A percentile compares a stretch with the other conserved stretches of the same genome.
Conservation (phyloP, 2,888 invertebrate genomes). For the Malthinus flaveolus region DNA sequence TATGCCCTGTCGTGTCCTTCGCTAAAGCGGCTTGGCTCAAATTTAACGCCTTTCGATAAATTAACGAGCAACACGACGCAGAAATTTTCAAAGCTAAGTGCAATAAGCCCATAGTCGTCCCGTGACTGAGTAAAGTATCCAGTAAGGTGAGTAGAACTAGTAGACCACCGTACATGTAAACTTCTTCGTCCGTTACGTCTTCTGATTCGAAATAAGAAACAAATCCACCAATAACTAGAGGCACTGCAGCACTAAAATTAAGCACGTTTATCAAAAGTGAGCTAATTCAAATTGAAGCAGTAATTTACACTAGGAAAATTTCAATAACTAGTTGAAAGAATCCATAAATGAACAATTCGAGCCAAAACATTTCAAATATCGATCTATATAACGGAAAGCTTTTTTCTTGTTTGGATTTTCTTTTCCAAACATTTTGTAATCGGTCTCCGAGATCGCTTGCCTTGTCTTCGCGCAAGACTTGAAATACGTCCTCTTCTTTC, state of each 20-base stretch:
- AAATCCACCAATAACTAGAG: slow-evolving; percentile 64
- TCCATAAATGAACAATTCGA: slow-evolving; percentile 44
- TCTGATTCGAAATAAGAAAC: slow-evolving; percentile 66
- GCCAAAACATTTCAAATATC: slow-evolving; percentile 45
- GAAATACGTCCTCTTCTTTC: slow-evolving; percentile 72
- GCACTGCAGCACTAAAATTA: slow-evolving; percentile 62
- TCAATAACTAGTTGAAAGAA: slow-evolving; percentile 46
- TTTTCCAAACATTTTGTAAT: slow-evolving; percentile 61
- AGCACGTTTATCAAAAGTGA: not conserved
- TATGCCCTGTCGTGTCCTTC: slow-evolving; percentile 74
- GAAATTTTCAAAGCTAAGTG: slow-evolving; percentile 85
- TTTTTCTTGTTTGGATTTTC: slow-evolving; percentile 46
- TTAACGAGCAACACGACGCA: slow-evolving; percentile 78
- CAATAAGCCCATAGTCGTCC: slow-evolving; percentile 83
- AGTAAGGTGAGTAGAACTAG: slow-evolving; percentile 73
- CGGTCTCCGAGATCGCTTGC: slow-evolving; percentile 67
- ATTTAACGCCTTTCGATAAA: slow-evolving; percentile 72
- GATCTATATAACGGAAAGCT: slow-evolving; percentile 46
- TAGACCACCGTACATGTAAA: slow-evolving; percentile 76
- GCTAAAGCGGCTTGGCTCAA: slow-evolving; percentile 82
- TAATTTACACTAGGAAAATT: slow-evolving; percentile 46
- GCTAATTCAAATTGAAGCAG: not conserved
- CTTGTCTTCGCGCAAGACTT: slow-evolving; percentile 67
- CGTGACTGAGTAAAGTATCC: slow-evolving; percentile 68
- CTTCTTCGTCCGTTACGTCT: slow-evolving; percentile 52